Percentiles rank a stretch among this genome's conserved stretches.
Conservation (phyloP, 2,797 vertebrate genomes). For the Molothrus ater region DNA sequence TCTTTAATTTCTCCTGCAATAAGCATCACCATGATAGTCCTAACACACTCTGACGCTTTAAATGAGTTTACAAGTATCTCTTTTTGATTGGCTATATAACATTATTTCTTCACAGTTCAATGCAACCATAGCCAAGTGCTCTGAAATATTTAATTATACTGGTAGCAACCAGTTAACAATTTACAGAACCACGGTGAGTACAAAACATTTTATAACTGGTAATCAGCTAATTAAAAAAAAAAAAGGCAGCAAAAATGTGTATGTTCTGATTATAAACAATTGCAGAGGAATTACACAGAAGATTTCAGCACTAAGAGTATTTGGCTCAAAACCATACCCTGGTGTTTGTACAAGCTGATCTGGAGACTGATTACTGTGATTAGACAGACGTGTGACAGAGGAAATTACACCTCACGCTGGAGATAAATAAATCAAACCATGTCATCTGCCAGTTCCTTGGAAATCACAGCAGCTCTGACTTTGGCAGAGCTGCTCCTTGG, state of each 20-base stretch:
- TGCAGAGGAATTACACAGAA: slow-evolving; percentile 53
- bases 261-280: slow-evolving; percentile 74
- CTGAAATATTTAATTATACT: slow-evolving; percentile 83
- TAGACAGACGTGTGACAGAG: slow-evolving; percentile 48
- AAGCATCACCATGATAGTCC: slow-evolving; percentile 80
- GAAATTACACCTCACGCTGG: background rate
- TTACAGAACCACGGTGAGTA: slow-evolving; percentile 75
- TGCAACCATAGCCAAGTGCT: slow-evolving; percentile 79
- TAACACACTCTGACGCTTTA: slow-evolving; percentile 78
- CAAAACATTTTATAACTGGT: slow-evolving; percentile 76
- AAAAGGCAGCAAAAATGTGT: slow-evolving; percentile 67
- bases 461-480: background rate
- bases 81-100: slow-evolving; percentile 84
- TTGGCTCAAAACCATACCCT: slow-evolving; percentile 38
- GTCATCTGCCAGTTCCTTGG: slow-evolving; percentile 6
- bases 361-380: slow-evolving; percentile 49
- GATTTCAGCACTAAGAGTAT: slow-evolving; percentile 28
- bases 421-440: slow-evolving; percentile 36
- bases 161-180: slow-evolving; percentile 79
- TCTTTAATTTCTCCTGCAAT: slow-evolving; percentile 85
- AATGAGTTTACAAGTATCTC: slow-evolving; percentile 85
- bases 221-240: slow-evolving; percentile 77
- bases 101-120: slow-evolving; percentile 86
- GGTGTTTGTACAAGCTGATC: slow-evolving; percentile 49
- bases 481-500: background rate